Evolutionary conservation across 1,140 invertebrate species (phyloP).

Genomic region (Drosophila malerkotliana): DNA sequence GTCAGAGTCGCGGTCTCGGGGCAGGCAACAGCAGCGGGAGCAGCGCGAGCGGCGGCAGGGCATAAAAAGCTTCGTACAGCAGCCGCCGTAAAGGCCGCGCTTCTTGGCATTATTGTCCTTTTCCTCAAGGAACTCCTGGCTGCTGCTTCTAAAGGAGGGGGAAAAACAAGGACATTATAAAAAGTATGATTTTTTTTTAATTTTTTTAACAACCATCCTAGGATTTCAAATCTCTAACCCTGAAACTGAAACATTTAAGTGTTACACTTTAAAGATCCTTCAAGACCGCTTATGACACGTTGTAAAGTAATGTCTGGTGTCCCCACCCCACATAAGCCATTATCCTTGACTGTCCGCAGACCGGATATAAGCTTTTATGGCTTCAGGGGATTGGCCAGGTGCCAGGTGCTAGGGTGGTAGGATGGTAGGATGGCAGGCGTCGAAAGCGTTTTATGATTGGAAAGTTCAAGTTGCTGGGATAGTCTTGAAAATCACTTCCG

Average conservation of each 20-base stretch:
- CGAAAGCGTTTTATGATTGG: constrained; percentile 43
- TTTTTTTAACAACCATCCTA: too few species aligned
- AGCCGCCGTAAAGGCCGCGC: constrained; percentile 69
- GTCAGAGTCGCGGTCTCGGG: constrained; percentile 20
- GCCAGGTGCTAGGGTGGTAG: constrained; percentile 9
- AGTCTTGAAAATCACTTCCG: constrained; percentile 14
- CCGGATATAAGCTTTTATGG: constrained; percentile 48
- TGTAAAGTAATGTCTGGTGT: constrained; percentile 3
- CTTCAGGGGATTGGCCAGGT: constrained; percentile 39
- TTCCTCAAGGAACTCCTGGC: constrained; percentile 75
- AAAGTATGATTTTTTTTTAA: background rate
- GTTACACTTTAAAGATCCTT: background rate
- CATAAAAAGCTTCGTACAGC: constrained; percentile 73
- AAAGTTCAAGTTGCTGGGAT: constrained; percentile 46
- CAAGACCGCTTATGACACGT: constrained; percentile 20
- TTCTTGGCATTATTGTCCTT: constrained; percentile 57
- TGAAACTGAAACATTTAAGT: too few species aligned
- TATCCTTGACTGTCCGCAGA: constrained; percentile 38
- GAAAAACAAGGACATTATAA: background rate
- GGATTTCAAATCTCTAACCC: too few species aligned
- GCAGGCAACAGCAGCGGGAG: constrained; percentile 72
- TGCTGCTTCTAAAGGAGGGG: constrained; percentile 52
- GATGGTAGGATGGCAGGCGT: background rate
- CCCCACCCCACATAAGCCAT: constrained; percentile 8
- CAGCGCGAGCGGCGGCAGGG: constrained; percentile 79